Conservation (phyloP, 2,888 invertebrate species). For the Geophilus truncorum region DNA sequence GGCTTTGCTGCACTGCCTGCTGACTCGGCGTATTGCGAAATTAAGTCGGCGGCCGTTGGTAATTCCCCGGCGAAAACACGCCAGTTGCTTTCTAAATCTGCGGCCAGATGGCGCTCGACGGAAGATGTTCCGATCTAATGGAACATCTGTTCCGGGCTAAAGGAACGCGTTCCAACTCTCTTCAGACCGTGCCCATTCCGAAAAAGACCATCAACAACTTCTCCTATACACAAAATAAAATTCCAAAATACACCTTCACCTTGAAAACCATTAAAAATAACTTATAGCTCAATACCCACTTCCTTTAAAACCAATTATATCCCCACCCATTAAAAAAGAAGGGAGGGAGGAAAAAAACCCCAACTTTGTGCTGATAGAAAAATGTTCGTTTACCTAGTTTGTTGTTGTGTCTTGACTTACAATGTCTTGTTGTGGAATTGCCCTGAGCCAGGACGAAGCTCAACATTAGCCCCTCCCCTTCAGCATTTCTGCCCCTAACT, state of each 20-base stretch:
- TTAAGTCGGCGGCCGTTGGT: slow-evolving; percentile 30
- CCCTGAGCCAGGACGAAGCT: not conserved
- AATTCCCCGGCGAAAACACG: slow-evolving; percentile 27
- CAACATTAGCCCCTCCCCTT: slow-evolving; percentile 17
- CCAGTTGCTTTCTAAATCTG: slow-evolving; percentile 25
- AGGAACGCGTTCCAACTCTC: slow-evolving; percentile 17
- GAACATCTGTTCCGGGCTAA: slow-evolving; percentile 27
- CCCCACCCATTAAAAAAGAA: not conserved
- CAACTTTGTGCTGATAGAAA: not conserved
- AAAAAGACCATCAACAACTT: not conserved
- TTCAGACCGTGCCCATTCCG: not conserved
- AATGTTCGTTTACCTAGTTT: slow-evolving; percentile 21
- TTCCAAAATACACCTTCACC: not conserved
- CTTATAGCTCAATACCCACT: not conserved
- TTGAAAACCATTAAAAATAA: not conserved
- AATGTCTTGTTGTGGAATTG: slow-evolving; percentile 24
- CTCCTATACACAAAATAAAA: not conserved
- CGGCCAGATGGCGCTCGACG: slow-evolving; percentile 27
- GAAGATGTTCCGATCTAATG: slow-evolving; percentile 25
- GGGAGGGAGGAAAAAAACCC: not conserved
- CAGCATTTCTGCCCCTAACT: slow-evolving; percentile 27
- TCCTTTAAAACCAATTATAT: not conserved
- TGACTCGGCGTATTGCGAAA: slow-evolving; percentile 33
- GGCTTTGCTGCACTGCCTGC: slow-evolving; percentile 31
- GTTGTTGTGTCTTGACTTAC: slow-evolving; percentile 25